Base-by-base conservation (phyloP, 1,140 invertebrate genomes). In the Babylonia areolata region DNA sequence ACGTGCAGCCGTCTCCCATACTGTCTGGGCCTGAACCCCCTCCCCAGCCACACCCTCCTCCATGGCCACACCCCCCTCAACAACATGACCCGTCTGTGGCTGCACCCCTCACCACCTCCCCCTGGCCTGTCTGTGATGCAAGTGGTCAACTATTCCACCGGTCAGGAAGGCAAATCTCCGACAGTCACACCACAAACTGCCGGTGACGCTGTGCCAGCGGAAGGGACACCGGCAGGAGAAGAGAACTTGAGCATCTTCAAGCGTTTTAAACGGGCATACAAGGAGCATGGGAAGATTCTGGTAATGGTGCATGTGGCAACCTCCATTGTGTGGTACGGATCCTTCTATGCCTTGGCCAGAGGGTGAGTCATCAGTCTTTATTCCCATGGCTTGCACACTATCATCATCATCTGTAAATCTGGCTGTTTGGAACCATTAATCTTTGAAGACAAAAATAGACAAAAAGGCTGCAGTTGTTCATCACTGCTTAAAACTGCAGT, bases 221-320 rank as follows among this genome's bases (percentile, higher is more conserved):
- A 40, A 54, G 77, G 15, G 37, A 35, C 77, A 9, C 12, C 35
- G 39, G 77, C 39, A 20, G 46, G 42, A 33, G 87, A 88, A 51
- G 84, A 91, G 86, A 96, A 97, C 90, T 88, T 95, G 40, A 95
- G 96, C 6, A 90, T 98, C 20, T 97, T 97, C 92, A 96, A 97
- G 91, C 96, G 96, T 91, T 98, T 99, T 94, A 99, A 98, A 94
- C 95, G 97, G 91, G 97, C 99, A 96, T 97, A 97, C 91, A 97
- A 97, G 94, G 96, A 99, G 92, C 99, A 99, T 94, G 99, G 98
- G 97, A 98, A 99, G 94, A 96, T 99, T 85, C 93, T 98, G 54
- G 95, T 99, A 85, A 97, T 97, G 46, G 97, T 99, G 0, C 98
- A 99, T 94, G 90, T 97, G 84, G 95, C 96, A 11, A 99, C 98